Conservation (phyloP, 2,113 vertebrate genomes). For the Phylloscopus trochilus region DNA sequence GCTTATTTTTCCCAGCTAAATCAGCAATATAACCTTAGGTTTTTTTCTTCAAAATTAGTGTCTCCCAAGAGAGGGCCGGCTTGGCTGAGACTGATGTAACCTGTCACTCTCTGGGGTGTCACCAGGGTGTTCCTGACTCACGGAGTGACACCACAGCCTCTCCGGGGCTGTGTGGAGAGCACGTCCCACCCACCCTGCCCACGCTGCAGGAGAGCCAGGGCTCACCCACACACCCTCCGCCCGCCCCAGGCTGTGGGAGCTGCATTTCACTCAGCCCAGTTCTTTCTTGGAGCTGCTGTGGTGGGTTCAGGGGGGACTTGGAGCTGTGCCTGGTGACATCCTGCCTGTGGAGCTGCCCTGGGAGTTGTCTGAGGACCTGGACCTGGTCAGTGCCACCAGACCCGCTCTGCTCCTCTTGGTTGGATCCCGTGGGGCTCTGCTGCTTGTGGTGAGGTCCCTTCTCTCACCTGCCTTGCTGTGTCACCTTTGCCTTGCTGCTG, state of each 20-base stretch:
- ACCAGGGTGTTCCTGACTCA: neutral
- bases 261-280: neutral
- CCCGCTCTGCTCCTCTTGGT: neutral
- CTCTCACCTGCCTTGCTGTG: neutral
- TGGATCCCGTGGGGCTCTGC: neutral
- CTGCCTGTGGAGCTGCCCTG: neutral
- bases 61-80: neutral
- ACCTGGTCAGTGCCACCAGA: neutral
- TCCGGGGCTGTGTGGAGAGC: neutral
- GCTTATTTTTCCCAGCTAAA: no score
- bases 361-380: neutral
- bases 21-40: no score
- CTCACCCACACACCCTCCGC: neutral
- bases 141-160: neutral
- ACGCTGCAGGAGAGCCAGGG: rapidly evolving
- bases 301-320: neutral
- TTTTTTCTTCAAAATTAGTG: no score
- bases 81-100: rapidly evolving
- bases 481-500: neutral
- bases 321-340: neutral
- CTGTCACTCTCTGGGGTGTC: rapidly evolving
- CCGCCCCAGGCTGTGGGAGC: neutral
- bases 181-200: neutral
- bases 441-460: neutral
- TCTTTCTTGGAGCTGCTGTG: neutral